Evolutionary conservation across 2,113 vertebrate genomes (phyloP).

Genomic region (Ctenomys sociabilis): DNA sequence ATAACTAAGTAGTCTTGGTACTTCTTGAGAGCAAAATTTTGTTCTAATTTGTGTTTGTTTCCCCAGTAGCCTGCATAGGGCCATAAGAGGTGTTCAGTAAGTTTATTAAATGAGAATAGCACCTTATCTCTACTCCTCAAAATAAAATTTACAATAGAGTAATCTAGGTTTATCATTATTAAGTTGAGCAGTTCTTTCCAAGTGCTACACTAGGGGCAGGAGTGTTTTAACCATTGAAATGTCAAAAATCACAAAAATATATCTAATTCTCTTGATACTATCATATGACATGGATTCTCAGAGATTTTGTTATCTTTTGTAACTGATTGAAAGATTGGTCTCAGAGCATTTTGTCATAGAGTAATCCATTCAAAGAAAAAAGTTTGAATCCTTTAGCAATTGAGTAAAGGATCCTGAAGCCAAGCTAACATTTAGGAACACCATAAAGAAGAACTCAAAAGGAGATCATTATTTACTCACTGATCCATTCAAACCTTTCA

Average conservation of each 20-base stretch:
- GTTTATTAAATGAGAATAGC: not conserved
- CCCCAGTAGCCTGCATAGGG: not conserved
- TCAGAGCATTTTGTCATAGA: constrained; percentile 5
- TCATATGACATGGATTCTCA: not conserved
- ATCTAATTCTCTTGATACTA: not conserved
- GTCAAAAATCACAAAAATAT: not conserved
- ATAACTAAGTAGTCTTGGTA: not conserved
- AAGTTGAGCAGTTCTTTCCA: not conserved
- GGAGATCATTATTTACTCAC: not conserved
- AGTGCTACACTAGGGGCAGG: not conserved
- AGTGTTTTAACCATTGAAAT: not conserved
- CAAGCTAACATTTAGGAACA: not conserved
- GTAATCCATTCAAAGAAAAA: not conserved
- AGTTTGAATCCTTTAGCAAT: not conserved
- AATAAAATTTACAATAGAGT: not conserved
- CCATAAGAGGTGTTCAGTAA: not conserved
- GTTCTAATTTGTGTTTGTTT: not conserved
- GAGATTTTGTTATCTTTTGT: not conserved
- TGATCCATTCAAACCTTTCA: not conserved
- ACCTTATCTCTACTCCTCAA: not conserved
- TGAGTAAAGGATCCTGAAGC: not conserved
- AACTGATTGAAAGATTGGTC: not conserved
- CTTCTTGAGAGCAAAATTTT: not conserved
- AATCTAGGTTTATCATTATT: not conserved
- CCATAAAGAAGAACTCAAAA: not conserved